These are phyloP conservation scores for Galeopsomyia nigrocyanea DNA, from an alignment of 2,888 invertebrate genomes.

Conservation along the genomic window DNA sequence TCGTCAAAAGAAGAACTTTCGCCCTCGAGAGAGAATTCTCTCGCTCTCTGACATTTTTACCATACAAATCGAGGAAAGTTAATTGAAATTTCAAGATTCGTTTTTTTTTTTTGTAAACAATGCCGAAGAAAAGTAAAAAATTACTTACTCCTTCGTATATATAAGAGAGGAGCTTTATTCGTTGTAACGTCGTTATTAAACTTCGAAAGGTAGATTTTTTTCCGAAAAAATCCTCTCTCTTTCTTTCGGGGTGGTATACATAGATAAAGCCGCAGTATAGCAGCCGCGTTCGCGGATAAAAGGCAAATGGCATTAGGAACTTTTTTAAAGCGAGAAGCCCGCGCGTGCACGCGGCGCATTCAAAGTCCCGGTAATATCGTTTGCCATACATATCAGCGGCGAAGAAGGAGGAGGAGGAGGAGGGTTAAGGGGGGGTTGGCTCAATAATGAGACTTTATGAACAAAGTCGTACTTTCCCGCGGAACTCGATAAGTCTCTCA, in stretches of 20 bases:
- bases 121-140: constrained; percentile 14
- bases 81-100: constrained; percentile 41
- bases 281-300: constrained; percentile 13
- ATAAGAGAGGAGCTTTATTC: background rate
- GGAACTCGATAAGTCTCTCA: constrained; percentile 44
- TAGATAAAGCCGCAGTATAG: constrained; percentile 32
- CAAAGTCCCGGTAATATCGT: constrained; percentile 39
- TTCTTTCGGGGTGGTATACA: background rate
- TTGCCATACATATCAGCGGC: constrained; percentile 40
- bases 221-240: constrained; percentile 14
- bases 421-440: background rate
- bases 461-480: constrained; percentile 42
- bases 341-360: background rate
- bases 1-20: background rate
- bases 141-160: constrained; percentile 6
- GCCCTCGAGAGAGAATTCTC: background rate
- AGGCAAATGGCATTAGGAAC: constrained; percentile 46
- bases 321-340: constrained; percentile 38
- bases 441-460: constrained; percentile 47
- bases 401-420: background rate
- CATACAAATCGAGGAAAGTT: background rate
- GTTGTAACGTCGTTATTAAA: constrained; percentile 44
- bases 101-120: constrained; percentile 37
- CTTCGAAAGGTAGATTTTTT: constrained; percentile 28
- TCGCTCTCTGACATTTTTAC: too few relatives aligned